These are phyloP conservation scores for Cyprinodon brontotheroides DNA, from an alignment of 2,113 vertebrate genomes.

Conservation along the genomic window DNA sequence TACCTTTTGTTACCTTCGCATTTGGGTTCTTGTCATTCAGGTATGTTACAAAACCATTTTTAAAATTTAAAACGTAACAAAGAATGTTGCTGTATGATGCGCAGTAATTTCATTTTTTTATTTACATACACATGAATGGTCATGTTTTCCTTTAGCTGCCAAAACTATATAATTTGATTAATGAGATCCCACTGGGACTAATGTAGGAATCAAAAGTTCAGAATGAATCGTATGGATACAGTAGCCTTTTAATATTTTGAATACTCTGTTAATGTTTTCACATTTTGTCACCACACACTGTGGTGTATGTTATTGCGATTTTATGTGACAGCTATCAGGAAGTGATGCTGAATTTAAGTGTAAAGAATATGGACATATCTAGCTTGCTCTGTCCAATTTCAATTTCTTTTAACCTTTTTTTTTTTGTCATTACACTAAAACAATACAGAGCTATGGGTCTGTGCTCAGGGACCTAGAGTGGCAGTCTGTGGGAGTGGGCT, in stretches of 20 bases:
- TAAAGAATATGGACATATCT: no score
- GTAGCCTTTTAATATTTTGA: neutral
- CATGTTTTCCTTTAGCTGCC: conserved; percentile 19
- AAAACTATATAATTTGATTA: conserved; percentile 3
- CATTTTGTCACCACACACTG: no score
- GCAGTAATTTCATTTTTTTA: conserved; percentile 10
- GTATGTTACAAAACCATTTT: conserved; percentile 59
- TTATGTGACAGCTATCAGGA: no score
- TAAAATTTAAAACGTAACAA: neutral
- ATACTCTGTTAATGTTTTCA: neutral
- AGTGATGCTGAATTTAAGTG: no score
- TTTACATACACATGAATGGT: conserved; percentile 1
- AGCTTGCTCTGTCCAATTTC: no score
- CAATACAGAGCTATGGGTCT: no score
- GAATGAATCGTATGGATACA: neutral
- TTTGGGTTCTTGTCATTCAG: conserved; percentile 90
- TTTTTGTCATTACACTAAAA: no score
- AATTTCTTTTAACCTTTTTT: no score
- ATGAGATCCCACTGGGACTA: neutral
- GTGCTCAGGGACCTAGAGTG: no score
- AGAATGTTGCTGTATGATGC: neutral
- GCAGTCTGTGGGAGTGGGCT: no score
- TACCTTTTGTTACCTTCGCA: conserved; percentile 90
- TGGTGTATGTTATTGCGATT: no score
- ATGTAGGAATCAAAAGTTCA: neutral